Conservation (phyloP, 2,797 vertebrate species). For the Poeciliopsis presidionis region DNA sequence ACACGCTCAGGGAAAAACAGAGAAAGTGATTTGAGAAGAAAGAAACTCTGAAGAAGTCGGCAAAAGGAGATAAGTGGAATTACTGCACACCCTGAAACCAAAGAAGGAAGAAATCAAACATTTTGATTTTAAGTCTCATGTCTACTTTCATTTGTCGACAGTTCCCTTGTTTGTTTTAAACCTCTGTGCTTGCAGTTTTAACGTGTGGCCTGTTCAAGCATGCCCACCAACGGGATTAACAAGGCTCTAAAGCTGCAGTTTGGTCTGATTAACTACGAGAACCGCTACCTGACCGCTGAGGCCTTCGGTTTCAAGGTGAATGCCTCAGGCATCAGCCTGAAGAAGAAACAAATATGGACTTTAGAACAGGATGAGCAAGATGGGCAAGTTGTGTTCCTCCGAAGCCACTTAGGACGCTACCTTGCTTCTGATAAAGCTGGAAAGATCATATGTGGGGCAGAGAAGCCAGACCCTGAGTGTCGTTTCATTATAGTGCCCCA, state of each 20-base stretch:
- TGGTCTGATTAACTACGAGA: conserved; percentile 91
- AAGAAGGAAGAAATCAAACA: conserved; percentile 36
- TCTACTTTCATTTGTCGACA: conserved; percentile 42
- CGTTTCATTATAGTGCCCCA: conserved; percentile 92
- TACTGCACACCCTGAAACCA: conserved; percentile 46
- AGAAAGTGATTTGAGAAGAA: conserved; percentile 65
- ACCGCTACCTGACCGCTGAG: conserved; percentile 94
- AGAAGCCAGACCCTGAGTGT: conserved; percentile 85
- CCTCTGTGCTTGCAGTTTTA: conserved; percentile 29
- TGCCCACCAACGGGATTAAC: conserved; percentile 92
- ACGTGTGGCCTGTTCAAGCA: conserved; percentile 68
- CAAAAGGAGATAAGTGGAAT: conserved; percentile 54
- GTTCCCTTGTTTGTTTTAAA: conserved; percentile 46
- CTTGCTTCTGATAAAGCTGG: conserved; percentile 91
- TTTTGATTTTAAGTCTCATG: conserved; percentile 51
- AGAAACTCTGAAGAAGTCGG: conserved; percentile 42
- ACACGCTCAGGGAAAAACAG: conserved; percentile 52
- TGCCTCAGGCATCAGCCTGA: conserved; percentile 90
- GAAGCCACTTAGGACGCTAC: conserved; percentile 93
- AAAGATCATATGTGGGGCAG: conserved; percentile 88
- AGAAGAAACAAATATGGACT: conserved; percentile 96
- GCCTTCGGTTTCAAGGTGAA: conserved; percentile 96
- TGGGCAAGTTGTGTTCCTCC: conserved; percentile 88
- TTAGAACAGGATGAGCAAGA: conserved; percentile 90
- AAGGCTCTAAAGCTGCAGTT: conserved; percentile 94